Conservation (phyloP, 2,113 vertebrate genomes). For the Gavia stellata region DNA sequence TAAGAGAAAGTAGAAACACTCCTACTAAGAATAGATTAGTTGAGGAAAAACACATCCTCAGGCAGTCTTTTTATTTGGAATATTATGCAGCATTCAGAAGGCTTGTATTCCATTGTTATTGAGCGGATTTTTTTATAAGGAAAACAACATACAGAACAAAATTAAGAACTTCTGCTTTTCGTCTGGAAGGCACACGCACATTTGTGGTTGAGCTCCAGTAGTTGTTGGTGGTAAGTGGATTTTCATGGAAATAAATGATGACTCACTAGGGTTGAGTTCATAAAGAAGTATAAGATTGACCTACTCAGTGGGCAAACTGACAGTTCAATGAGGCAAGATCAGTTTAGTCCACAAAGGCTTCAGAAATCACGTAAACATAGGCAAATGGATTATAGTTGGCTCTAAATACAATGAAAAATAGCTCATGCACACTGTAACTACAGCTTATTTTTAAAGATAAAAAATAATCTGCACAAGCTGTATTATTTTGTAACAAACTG, state of each 20-base stretch:
- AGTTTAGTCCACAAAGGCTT: not conserved
- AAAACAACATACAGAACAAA: not conserved
- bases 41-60: not conserved
- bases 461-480: not conserved
- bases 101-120: not conserved
- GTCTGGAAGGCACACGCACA: not conserved
- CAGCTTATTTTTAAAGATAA: not conserved
- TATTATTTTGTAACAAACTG: not conserved
- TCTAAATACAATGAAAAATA: not conserved
- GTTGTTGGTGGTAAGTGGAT: not conserved
- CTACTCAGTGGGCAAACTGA: not conserved
- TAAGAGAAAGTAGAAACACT: not conserved
- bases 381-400: not conserved
- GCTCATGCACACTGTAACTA: not conserved
- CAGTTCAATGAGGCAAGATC: not conserved
- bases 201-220: not conserved
- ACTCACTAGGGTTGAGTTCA: not conserved
- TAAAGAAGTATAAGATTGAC: not conserved
- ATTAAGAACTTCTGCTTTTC: not conserved
- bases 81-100: not conserved
- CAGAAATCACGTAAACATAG: not conserved
- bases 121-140: not conserved
- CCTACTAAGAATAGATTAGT: not conserved
- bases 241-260: not conserved
- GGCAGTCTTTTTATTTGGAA: not conserved